phyloP scores from a whole-genome alignment of 2,888 invertebrate genomes.

The Syritta pipiens region DNA sequence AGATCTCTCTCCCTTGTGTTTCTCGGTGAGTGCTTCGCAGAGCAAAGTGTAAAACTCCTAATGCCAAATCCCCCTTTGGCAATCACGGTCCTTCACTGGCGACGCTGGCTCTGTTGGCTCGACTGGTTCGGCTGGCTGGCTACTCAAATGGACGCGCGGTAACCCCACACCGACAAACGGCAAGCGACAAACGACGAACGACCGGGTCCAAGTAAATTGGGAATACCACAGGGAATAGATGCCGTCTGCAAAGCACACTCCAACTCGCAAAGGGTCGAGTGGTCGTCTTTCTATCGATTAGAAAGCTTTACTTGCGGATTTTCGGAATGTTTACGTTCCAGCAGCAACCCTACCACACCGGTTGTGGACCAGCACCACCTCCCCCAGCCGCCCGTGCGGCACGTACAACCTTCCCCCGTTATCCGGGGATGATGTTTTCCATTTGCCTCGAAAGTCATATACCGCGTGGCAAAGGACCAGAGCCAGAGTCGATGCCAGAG shows the following conservation, averaged over 20 bases:
- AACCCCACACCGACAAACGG: conserved; percentile 48
- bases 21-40: background rate
- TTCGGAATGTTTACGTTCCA: conserved; percentile 61
- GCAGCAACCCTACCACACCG: background rate
- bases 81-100: conserved; percentile 32
- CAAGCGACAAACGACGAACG: too few species aligned
- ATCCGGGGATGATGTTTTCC: conserved; percentile 67
- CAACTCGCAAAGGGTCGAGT: conserved; percentile 58
- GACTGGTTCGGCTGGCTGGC: too few species aligned
- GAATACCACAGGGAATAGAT: conserved; percentile 66
- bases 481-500: conserved; percentile 15
- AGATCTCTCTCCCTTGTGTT: too few species aligned
- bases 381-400: background rate
- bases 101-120: too few species aligned
- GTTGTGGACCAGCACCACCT: background rate
- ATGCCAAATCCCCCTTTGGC: conserved; percentile 46
- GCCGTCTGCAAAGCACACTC: conserved; percentile 50
- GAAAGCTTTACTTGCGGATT: conserved; percentile 66
- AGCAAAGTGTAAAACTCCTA: conserved; percentile 11
- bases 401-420: conserved; percentile 38
- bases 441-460: conserved; percentile 60
- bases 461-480: conserved; percentile 28
- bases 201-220: conserved; percentile 57
- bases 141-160: conserved; percentile 58
- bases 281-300: conserved; percentile 65